Conservation (phyloP, 1,140 invertebrate genomes). For the Nixonia krombeini region DNA sequence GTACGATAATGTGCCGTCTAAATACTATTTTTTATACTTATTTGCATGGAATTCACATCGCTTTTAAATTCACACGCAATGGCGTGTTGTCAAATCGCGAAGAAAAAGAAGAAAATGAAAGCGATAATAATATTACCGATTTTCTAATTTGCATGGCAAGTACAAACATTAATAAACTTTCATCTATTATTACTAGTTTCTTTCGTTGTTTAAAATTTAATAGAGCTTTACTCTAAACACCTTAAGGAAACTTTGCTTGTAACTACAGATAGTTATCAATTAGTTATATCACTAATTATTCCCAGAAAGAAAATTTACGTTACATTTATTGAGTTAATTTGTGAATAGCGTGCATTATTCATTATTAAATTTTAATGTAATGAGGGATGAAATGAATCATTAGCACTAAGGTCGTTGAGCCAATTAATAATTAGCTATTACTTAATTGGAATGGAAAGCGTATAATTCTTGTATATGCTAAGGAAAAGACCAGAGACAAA, state of each 20-base stretch:
- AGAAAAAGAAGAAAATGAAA: not conserved
- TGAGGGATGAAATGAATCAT: slow-evolving; percentile 9
- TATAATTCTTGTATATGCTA: slow-evolving; percentile 1
- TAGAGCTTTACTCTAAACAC: too few relatives aligned
- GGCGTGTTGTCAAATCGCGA: too few relatives aligned
- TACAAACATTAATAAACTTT: not conserved
- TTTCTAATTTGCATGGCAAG: not conserved
- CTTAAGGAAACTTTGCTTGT: slow-evolving; percentile 11
- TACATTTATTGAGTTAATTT: slow-evolving; percentile 2
- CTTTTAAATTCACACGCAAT: too few relatives aligned
- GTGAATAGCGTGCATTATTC: slow-evolving; percentile 11
- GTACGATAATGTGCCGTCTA: too few relatives aligned
- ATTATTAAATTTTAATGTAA: slow-evolving; percentile 20
- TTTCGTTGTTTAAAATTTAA: too few relatives aligned
- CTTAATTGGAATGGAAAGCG: slow-evolving; percentile 4
- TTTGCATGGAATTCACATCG: too few relatives aligned
- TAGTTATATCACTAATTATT: slow-evolving; percentile 15
- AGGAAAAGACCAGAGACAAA: slow-evolving; percentile 8
- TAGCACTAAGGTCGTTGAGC: slow-evolving; percentile 2
- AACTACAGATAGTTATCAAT: slow-evolving; percentile 8
- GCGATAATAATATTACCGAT: not conserved
- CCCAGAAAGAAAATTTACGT: slow-evolving; percentile 1
- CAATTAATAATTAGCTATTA: slow-evolving; percentile 21
- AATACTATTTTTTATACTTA: too few relatives aligned
- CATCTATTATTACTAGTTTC: not conserved